A percentile compares a stretch with the other conserved stretches of the same genome.
Evolutionary conservation across 2,113 vertebrate species (phyloP).

Genomic region (Polyodon spathula): DNA sequence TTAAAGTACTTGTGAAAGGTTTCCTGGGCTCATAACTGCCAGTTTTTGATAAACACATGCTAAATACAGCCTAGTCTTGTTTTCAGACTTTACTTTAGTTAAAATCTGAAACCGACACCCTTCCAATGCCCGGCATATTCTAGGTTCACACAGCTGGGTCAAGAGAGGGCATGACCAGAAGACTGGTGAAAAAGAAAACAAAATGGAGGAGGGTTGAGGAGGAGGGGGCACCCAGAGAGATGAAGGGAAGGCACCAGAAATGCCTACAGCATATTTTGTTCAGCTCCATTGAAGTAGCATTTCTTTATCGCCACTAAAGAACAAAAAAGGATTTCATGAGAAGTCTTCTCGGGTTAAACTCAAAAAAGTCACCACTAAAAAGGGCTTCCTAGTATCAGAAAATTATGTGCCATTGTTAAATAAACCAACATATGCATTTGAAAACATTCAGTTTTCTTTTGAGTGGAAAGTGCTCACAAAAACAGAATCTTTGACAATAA

Average conservation of each 20-base stretch:
- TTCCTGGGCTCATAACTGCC: too few relatives aligned
- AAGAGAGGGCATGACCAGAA: constrained; percentile 38
- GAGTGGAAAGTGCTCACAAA: too few relatives aligned
- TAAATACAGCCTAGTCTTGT: too few relatives aligned
- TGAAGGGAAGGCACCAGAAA: constrained; percentile 35
- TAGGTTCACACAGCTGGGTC: constrained; percentile 31
- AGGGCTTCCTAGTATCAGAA: too few relatives aligned
- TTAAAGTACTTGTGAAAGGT: too few relatives aligned
- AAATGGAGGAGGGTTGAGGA: constrained; percentile 34
- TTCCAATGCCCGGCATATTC: constrained; percentile 14
- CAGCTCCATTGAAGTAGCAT: constrained; percentile 10
- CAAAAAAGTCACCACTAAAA: background rate
- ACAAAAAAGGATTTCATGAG: constrained; percentile 10
- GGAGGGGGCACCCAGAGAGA: constrained; percentile 6
- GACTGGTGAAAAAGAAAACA: constrained; percentile 33
- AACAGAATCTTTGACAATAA: too few relatives aligned
- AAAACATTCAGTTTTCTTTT: too few relatives aligned
- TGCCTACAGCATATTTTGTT: constrained; percentile 22
- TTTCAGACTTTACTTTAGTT: too few relatives aligned
- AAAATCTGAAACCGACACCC: too few relatives aligned
- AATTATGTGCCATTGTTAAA: too few relatives aligned
- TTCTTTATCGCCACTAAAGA: constrained; percentile 13
- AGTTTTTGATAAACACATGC: too few relatives aligned
- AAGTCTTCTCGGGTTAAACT: background rate
- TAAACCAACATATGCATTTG: too few relatives aligned